Conservation (phyloP, 2,113 vertebrate genomes). For the Ivindomyrus marchei region DNA sequence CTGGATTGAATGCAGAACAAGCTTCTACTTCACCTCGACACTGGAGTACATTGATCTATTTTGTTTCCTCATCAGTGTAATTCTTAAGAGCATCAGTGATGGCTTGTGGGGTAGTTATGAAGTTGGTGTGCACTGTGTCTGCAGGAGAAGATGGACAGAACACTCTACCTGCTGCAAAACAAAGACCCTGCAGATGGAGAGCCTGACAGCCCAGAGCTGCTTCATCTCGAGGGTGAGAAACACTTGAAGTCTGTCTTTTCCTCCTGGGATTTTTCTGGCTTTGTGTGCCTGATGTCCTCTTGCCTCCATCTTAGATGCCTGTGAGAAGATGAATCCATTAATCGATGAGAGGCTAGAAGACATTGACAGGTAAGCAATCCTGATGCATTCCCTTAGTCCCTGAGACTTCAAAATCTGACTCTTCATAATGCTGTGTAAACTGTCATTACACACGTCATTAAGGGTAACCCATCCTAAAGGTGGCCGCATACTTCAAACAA, state of each 20-base stretch:
- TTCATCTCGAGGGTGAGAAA: conserved; percentile 82
- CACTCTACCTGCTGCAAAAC: conserved; percentile 80
- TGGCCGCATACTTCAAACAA: neutral
- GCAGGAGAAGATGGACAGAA: conserved; percentile 88
- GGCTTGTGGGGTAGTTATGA: neutral
- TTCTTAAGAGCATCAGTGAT: neutral
- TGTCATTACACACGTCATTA: neutral
- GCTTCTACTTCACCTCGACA: neutral
- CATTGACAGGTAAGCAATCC: conserved; percentile 79
- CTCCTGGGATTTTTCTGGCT: neutral
- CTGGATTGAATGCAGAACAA: neutral
- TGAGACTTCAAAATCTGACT: neutral
- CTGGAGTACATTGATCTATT: neutral
- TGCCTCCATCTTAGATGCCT: conserved; percentile 69
- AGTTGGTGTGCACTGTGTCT: conserved; percentile 13
- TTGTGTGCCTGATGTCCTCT: conserved; percentile 3
- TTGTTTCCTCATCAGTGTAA: neutral
- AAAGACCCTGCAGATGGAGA: conserved; percentile 79
- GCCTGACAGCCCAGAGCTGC: conserved; percentile 75
- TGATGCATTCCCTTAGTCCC: neutral
- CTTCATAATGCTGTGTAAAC: neutral
- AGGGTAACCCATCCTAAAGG: neutral
- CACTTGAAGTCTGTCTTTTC: neutral
- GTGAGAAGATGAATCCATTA: conserved; percentile 94
- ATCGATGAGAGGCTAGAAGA: conserved; percentile 94